phyloP scores from a whole-genome alignment of 2,797 vertebrate species.

The Oreonectes daqikongensis region DNA sequence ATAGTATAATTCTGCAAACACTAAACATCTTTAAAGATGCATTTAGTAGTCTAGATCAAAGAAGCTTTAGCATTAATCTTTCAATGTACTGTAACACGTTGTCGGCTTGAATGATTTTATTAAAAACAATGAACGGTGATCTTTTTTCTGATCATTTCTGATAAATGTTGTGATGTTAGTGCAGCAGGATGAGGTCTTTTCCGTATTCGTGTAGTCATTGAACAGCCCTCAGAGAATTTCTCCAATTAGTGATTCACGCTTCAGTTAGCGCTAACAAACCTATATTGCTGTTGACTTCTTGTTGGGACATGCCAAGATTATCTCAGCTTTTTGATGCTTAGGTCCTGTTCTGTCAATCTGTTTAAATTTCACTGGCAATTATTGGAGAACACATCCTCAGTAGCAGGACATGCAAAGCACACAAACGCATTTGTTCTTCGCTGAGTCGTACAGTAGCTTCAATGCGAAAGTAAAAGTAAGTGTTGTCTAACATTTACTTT shows the following conservation, averaged over 20 bases:
- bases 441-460: background rate
- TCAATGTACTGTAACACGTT: background rate
- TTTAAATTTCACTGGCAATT: background rate
- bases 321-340: background rate
- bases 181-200: background rate
- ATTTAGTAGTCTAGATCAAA: background rate
- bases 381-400: too few species aligned
- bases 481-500: background rate
- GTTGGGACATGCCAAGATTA: constrained; percentile 1
- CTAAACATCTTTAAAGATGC: too few species aligned
- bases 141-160: too few species aligned
- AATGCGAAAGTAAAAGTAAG: background rate
- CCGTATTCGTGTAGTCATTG: background rate
- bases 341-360: background rate
- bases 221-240: background rate
- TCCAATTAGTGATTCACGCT: background rate
- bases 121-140: background rate
- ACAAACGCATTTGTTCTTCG: too few species aligned
- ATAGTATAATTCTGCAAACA: too few species aligned
- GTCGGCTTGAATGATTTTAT: background rate
- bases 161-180: background rate
- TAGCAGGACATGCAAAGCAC: background rate
- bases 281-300: background rate
- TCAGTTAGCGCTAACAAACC: background rate
- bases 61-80: background rate